Conservation (phyloP, 2,797 vertebrate genomes). For the Poliocrania exsul region DNA sequence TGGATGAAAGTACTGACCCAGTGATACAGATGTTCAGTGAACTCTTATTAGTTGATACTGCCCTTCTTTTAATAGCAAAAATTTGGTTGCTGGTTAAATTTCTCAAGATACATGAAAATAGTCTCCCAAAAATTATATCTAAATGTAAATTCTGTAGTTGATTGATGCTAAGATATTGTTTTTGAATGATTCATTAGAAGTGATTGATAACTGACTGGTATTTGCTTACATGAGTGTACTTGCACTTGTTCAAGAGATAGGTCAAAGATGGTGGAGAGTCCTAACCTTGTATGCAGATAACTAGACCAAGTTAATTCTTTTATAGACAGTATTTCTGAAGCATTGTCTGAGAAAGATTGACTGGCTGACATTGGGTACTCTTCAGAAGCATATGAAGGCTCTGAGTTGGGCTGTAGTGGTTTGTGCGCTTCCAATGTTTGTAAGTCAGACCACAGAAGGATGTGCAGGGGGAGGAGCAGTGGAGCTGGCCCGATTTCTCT, state of each 20-base stretch:
- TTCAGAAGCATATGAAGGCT: not conserved
- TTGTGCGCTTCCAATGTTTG: not conserved
- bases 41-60: not conserved
- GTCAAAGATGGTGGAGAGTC: not conserved
- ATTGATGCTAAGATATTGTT: not conserved
- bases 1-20: not conserved
- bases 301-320: not conserved
- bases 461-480: not conserved
- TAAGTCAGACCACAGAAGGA: not conserved
- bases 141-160: not conserved
- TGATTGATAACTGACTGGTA: not conserved
- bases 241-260: not conserved
- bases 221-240: not conserved
- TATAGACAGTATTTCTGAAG: not conserved
- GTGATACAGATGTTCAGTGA: not conserved
- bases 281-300: not conserved
- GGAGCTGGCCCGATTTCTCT: not conserved
- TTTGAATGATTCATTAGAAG: not conserved
- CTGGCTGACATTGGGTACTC: not conserved
- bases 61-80: not conserved
- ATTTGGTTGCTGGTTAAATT: not conserved
- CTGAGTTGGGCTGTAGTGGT: not conserved
- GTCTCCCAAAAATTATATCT: not conserved
- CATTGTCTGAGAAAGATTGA: not conserved
- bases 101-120: not conserved